Evolutionary conservation across 2,888 invertebrate genomes (phyloP), one percentile per base, ranked within the genome.

Genomic region (Corythucha ciliata): DNA sequence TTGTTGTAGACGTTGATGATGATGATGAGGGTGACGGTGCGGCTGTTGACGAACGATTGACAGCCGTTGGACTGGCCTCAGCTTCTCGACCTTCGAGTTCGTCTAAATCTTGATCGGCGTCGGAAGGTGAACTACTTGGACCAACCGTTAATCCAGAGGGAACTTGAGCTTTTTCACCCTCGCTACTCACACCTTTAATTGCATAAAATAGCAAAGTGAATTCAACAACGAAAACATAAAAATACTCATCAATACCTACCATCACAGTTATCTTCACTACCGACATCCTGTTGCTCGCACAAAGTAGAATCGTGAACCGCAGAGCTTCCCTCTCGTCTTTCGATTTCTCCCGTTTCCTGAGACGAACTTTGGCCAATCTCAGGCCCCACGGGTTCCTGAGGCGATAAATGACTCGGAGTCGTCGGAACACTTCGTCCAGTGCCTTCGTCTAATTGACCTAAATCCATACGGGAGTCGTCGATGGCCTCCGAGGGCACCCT

Each of bases 31-130:
- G 29, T 12, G 29, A 12, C 29, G 16, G 46, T 24, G 21, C 46
- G 33, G 32, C 44, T 44, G n/a, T 4, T 14, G 16, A 16, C 34
- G 33, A 7, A 46, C 46, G n/a, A n/a, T 50, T 45, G 8, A 47
- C 39, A 7, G 53, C 48, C 4, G 51, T 27, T 14, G 54, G 54
- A 14, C 48, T 78, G 2, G 86, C 86, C 67, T 86, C 86, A 2
- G 86, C 86, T 69, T 86, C 86, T 45, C 86, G 78, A 3, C 82
- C 85, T 64, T 86, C 86, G 66, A 85, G 84, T 8, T 64, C 63
- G 67, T 72, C 59, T 4, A 62, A 63, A 2, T 62, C 62, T 52
- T 68, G 66, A 10, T 48, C 48, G 8, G 21, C 51, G 14, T 44
- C 44, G 5, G 45, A 45, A 2, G 50, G 42, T 18, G 36, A n/a